Evolutionary conservation across 2,888 invertebrate genomes (phyloP).

Genomic region (Andricus curvator): DNA sequence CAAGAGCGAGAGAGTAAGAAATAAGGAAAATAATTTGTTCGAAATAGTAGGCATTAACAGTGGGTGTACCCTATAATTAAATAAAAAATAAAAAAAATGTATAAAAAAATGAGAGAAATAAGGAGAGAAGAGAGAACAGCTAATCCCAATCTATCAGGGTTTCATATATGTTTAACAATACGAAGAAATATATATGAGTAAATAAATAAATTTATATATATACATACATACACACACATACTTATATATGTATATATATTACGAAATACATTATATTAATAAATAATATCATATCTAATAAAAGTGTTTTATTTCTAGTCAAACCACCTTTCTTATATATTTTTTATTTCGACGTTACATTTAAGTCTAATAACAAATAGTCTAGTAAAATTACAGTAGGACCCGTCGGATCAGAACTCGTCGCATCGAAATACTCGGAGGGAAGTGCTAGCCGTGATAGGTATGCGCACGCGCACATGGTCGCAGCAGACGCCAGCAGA

Average conservation of each 20-base stretch:
- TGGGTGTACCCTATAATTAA: slow-evolving; percentile 57
- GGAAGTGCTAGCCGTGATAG: too few relatives aligned
- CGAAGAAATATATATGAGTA: slow-evolving; percentile 61
- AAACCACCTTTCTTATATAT: background rate
- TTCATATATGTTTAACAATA: slow-evolving; percentile 72
- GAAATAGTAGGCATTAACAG: slow-evolving; percentile 50
- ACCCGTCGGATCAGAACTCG: too few relatives aligned
- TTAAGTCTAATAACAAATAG: background rate
- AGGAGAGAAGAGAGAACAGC: slow-evolving; percentile 53
- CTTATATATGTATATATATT: slow-evolving; percentile 72
- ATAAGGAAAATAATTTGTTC: slow-evolving; percentile 40
- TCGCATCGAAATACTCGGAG: too few relatives aligned
- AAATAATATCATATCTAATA: slow-evolving; percentile 71
- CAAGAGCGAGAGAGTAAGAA: slow-evolving; percentile 38
- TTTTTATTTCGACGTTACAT: background rate
- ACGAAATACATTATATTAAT: slow-evolving; percentile 74
- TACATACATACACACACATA: slow-evolving; percentile 63
- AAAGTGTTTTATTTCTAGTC: slow-evolving; percentile 47
- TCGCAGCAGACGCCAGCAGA: too few relatives aligned
- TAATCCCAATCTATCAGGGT: slow-evolving; percentile 75
- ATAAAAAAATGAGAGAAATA: slow-evolving; percentile 36
- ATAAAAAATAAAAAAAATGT: slow-evolving; percentile 47
- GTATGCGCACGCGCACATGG: too few relatives aligned
- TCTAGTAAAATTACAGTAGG: too few relatives aligned
- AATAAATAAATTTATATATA: slow-evolving; percentile 58